Conservation (phyloP, 1,140 invertebrate species). For the Bombus fervidus region DNA sequence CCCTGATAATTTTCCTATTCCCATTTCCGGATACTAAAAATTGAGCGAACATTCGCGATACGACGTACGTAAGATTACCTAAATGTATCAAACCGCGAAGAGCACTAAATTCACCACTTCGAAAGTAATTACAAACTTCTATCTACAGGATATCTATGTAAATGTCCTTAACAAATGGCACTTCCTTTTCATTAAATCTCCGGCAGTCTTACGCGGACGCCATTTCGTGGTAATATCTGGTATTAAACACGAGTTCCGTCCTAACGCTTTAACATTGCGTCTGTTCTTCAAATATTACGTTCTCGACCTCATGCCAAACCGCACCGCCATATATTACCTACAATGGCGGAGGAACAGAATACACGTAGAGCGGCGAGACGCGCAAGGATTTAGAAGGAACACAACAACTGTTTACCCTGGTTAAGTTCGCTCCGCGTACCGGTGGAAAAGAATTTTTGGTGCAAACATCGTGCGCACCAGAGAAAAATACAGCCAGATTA, state of each 20-base stretch:
- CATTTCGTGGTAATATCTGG: background rate
- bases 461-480: slow-evolving; percentile 1
- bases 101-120: background rate
- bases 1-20: background rate
- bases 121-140: background rate
- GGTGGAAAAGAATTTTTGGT: slow-evolving; percentile 2
- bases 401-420: slow-evolving; percentile 34
- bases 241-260: background rate
- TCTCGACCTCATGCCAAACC: slow-evolving; percentile 28
- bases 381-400: slow-evolving; percentile 32
- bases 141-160: background rate
- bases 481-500: slow-evolving; percentile 27
- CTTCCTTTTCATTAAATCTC: slow-evolving; percentile 15
- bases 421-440: slow-evolving; percentile 6
- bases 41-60: background rate
- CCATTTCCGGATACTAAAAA: background rate
- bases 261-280: slow-evolving; percentile 33
- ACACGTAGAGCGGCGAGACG: background rate
- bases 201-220: background rate
- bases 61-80: background rate
- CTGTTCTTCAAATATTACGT: slow-evolving; percentile 35
- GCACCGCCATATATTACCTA: slow-evolving; percentile 25
- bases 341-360: slow-evolving; percentile 6
- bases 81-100: background rate
- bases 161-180: background rate